phyloP scores from a whole-genome alignment of 2,797 vertebrate genomes.

The Sebastes vulpes region DNA sequence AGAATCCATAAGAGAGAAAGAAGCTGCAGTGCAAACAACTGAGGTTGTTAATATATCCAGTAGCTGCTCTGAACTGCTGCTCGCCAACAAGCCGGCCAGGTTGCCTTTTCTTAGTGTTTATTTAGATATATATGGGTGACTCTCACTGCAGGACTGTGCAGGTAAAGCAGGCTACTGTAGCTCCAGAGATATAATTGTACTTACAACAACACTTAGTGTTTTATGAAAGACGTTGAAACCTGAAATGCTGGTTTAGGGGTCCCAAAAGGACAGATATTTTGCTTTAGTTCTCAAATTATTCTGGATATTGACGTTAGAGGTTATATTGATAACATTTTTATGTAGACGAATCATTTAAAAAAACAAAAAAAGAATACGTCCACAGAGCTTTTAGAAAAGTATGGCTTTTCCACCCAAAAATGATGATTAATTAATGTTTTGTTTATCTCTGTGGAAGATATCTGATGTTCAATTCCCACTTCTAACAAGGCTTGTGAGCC shows the following conservation, averaged over 20 bases:
- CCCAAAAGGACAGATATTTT: conserved; percentile 6
- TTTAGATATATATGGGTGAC: conserved; percentile 28
- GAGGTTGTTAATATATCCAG: conserved; percentile 38
- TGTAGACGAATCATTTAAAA: fast-evolving
- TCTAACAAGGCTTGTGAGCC: too few relatives aligned
- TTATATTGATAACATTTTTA: too few relatives aligned
- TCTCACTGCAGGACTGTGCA: conserved; percentile 54
- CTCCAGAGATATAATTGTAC: conserved; percentile 43
- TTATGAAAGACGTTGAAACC: not conserved
- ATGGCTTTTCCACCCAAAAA: too few relatives aligned
- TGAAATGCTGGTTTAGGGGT: not conserved
- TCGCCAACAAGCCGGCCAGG: conserved; percentile 57
- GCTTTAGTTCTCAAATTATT: conserved; percentile 1
- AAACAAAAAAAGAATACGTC: too few relatives aligned
- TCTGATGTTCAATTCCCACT: too few relatives aligned
- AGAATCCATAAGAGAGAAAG: conserved; percentile 29
- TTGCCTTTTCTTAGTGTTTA: conserved; percentile 64
- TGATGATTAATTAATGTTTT: too few relatives aligned
- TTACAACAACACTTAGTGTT: not conserved
- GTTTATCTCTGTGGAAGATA: too few relatives aligned
- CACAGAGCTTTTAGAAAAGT: too few relatives aligned
- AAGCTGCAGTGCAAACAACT: conserved; percentile 47
- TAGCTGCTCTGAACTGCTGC: conserved; percentile 63
- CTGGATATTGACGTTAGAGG: not conserved
- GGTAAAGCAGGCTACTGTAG: conserved; percentile 54